A percentile compares a stretch with the other conserved stretches of the same genome.
Evolutionary conservation across 2,888 invertebrate genomes (phyloP).

Genomic region (Agrochola circellaris): DNA sequence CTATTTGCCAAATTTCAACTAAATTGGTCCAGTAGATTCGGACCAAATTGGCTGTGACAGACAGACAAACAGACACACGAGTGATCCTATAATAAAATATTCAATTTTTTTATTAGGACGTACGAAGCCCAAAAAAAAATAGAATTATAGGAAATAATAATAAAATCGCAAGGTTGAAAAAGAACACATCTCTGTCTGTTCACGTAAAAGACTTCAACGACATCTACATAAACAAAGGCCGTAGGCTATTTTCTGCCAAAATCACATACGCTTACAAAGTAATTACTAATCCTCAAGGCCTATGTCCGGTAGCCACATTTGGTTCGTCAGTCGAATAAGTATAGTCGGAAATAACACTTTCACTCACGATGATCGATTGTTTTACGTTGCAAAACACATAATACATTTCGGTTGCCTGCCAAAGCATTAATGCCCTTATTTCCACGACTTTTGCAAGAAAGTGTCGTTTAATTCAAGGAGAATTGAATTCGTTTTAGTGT

Average conservation of each 20-base stretch:
- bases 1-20: no score
- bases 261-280: conserved; percentile 6
- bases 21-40: no score
- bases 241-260: background rate
- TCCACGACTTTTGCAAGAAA: conserved; percentile 24
- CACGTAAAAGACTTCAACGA: background rate
- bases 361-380: conserved; percentile 62
- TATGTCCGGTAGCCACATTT: conserved; percentile 35
- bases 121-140: no score
- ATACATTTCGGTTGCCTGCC: conserved; percentile 44
- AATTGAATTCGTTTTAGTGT: background rate
- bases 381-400: conserved; percentile 50
- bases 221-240: background rate
- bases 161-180: background rate
- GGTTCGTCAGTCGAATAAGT: conserved; percentile 8
- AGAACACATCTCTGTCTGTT: background rate
- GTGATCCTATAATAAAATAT: no score
- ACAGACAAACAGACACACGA: no score
- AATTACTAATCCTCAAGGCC: conserved; percentile 27
- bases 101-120: no score
- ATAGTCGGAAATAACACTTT: conserved; percentile 58
- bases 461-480: conserved; percentile 24
- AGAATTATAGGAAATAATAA: background rate
- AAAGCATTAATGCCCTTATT: conserved; percentile 29
- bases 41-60: no score